phyloP scores from a whole-genome alignment of 2,888 invertebrate species.

The Mythimna pallens region DNA sequence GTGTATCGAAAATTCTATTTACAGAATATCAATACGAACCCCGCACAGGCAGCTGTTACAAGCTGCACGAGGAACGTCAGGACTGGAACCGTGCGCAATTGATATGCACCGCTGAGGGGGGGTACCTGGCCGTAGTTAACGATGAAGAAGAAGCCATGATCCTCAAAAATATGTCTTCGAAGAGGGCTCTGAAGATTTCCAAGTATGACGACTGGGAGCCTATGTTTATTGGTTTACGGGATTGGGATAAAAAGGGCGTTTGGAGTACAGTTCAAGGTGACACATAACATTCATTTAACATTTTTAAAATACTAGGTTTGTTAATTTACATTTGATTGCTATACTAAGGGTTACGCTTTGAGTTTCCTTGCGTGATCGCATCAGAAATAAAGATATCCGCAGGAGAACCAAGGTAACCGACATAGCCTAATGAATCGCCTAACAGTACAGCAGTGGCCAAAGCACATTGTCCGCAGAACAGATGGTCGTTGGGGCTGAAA shows the following conservation, averaged over 20 bases:
- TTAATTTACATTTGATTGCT: no score
- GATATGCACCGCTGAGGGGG: slow-evolving; percentile 17
- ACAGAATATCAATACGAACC: slow-evolving; percentile 11
- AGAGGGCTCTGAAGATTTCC: slow-evolving; percentile 8
- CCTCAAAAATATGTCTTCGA: slow-evolving; percentile 1
- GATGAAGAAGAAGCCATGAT: slow-evolving; percentile 16
- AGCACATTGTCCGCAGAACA: no score
- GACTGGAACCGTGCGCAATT: neutral
- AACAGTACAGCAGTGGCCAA: no score
- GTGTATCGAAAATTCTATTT: neutral
- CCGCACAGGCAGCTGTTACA: slow-evolving; percentile 24
- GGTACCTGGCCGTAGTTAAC: slow-evolving; percentile 17
- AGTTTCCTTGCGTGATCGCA: no score
- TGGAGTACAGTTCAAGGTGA: slow-evolving; percentile 23
- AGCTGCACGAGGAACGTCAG: slow-evolving; percentile 9
- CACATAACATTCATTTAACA: no score
- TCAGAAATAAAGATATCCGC: no score
- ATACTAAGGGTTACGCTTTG: no score
- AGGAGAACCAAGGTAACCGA: no score
- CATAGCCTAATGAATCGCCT: no score
- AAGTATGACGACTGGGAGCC: slow-evolving; percentile 21
- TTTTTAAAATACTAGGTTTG: no score
- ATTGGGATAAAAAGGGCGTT: slow-evolving; percentile 11
- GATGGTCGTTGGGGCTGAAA: no score
- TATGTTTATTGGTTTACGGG: slow-evolving; percentile 22